phyloP scores from a whole-genome alignment of 2,113 vertebrate species.

The Pipa parva region DNA sequence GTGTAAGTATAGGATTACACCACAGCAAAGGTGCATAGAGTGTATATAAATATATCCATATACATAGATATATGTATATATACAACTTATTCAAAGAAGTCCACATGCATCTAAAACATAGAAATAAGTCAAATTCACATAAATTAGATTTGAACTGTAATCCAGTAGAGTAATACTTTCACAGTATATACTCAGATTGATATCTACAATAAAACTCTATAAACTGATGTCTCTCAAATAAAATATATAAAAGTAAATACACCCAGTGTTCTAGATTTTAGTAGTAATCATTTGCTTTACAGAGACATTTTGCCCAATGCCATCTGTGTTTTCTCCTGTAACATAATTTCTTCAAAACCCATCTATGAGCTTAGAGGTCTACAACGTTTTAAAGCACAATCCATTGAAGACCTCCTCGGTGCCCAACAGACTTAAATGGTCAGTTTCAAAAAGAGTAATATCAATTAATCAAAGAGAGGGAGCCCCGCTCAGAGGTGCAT shows the following conservation, averaged over 20 bases:
- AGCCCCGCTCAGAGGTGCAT: slow-evolving; percentile 79
- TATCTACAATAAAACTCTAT: slow-evolving; percentile 93
- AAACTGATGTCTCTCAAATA: slow-evolving; percentile 71
- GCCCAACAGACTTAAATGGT: slow-evolving; percentile 49
- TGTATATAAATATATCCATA: slow-evolving; percentile 43
- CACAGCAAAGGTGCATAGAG: slow-evolving; percentile 33
- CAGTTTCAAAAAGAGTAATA: slow-evolving; percentile 60
- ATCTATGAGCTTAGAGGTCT: background rate
- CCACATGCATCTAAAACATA: slow-evolving; percentile 81
- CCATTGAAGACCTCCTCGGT: slow-evolving; percentile 48
- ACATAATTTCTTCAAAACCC: slow-evolving; percentile 3
- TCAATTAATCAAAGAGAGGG: slow-evolving; percentile 70
- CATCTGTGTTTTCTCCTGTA: slow-evolving; percentile 1
- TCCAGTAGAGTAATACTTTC: slow-evolving; percentile 92
- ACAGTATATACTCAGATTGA: slow-evolving; percentile 83
- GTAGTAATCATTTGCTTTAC: slow-evolving; percentile 45
- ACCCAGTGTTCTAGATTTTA: slow-evolving; percentile 70
- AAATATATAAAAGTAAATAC: slow-evolving; percentile 55
- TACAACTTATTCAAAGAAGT: slow-evolving; percentile 63
- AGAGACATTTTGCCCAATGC: slow-evolving; percentile 32
- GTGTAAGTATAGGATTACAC: slow-evolving; percentile 58
- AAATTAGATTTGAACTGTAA: slow-evolving; percentile 96
- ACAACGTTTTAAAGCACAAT: background rate
- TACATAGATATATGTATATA: slow-evolving; percentile 52
- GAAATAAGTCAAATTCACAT: slow-evolving; percentile 82